Conservation (phyloP, 1,140 invertebrate species). For the Chymomyza costata region DNA sequence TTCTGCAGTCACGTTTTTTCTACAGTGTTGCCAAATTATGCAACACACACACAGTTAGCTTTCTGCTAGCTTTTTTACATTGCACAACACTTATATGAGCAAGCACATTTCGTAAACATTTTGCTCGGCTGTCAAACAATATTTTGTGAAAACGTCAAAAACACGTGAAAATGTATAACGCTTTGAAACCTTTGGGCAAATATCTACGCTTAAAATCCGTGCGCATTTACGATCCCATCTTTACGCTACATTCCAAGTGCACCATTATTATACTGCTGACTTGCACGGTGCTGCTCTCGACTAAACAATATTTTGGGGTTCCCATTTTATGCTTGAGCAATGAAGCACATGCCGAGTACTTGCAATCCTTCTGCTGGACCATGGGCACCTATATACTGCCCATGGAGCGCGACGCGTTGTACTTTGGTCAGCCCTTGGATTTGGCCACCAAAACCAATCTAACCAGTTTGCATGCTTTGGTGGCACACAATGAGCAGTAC, state of each 20-base stretch:
- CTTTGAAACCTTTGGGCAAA: slow-evolving; percentile 54
- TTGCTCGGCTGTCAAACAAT: no score
- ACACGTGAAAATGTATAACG: slow-evolving; percentile 61
- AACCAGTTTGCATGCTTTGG: slow-evolving; percentile 39
- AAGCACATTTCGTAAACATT: no score
- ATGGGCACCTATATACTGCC: slow-evolving; percentile 82
- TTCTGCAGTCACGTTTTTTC: no score
- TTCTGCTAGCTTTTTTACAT: no score
- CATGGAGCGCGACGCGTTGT: background rate
- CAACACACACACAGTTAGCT: no score
- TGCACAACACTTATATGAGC: no score
- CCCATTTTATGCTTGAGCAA: slow-evolving; percentile 81
- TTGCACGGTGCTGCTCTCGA: slow-evolving; percentile 80
- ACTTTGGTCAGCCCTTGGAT: background rate
- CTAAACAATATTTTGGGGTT: slow-evolving; percentile 83
- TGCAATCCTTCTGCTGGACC: slow-evolving; percentile 87
- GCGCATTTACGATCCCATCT: slow-evolving; percentile 81
- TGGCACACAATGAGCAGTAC: slow-evolving; percentile 45
- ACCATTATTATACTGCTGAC: slow-evolving; percentile 81
- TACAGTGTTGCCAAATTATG: no score
- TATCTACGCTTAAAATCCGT: slow-evolving; percentile 79
- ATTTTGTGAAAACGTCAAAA: no score
- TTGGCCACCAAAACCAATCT: slow-evolving; percentile 18
- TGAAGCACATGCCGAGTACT: slow-evolving; percentile 77
- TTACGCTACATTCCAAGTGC: slow-evolving; percentile 82